phyloP scores from a whole-genome alignment of 2,888 invertebrate species.

The Brenthis ino region DNA sequence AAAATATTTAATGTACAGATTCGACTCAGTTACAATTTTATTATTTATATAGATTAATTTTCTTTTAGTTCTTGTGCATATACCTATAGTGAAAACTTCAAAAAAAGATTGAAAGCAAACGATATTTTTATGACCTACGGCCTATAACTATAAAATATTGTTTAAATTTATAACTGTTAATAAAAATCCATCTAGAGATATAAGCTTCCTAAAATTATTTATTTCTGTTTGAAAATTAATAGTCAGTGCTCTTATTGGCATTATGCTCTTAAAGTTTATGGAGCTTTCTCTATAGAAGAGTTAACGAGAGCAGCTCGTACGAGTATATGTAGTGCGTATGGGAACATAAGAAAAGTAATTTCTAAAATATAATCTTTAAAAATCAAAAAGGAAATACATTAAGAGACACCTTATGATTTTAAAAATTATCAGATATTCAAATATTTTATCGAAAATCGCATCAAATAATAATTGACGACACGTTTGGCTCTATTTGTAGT shows the following conservation, averaged over 20 bases:
- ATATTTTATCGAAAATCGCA: no score
- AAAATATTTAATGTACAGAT: no score
- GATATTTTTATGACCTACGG: constrained; percentile 24
- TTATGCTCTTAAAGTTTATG: not conserved
- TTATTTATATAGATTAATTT: no score
- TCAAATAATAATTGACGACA: no score
- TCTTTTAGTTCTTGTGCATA: not conserved
- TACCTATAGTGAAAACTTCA: constrained; percentile 1
- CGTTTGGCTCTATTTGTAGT: no score
- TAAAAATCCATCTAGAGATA: constrained; percentile 24
- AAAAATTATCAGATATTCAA: no score
- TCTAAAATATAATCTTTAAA: no score
- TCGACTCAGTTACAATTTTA: no score
- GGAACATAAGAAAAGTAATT: not conserved
- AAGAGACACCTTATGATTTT: no score
- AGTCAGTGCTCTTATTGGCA: constrained; percentile 3
- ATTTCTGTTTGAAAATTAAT: constrained; percentile 10
- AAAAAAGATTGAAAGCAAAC: constrained; percentile 1
- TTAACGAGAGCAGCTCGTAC: no score
- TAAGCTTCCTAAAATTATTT: constrained; percentile 22
- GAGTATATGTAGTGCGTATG: not conserved
- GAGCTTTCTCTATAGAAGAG: not conserved
- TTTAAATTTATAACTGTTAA: constrained; percentile 26
- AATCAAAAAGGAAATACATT: no score
- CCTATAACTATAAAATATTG: constrained; percentile 22